Evolutionary conservation across 1,140 invertebrate species (phyloP).

Genomic region (Centruroides sculpturatus): DNA sequence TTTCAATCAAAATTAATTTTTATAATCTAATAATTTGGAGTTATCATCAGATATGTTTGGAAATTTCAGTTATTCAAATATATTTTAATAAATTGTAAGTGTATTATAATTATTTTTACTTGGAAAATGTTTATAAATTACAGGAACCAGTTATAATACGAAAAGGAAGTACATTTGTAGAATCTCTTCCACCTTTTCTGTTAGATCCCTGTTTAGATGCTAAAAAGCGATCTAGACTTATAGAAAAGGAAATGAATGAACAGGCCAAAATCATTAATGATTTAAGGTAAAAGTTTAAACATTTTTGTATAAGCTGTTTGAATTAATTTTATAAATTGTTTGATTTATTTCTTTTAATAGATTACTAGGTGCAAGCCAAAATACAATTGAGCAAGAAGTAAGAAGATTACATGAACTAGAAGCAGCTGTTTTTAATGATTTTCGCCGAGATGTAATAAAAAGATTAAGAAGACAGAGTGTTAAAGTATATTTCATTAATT

Average conservation of each 20-base stretch:
- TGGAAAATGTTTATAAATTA: not conserved
- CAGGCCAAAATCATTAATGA: conserved; percentile 88
- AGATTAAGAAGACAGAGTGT: conserved; percentile 71
- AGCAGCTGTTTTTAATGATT: conserved; percentile 69
- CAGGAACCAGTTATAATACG: conserved; percentile 24
- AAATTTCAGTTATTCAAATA: not conserved
- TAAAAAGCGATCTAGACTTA: conserved; percentile 76
- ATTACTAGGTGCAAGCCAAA: conserved; percentile 73
- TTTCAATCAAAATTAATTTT: not conserved
- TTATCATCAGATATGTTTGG: not conserved
- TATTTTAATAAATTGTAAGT: not conserved
- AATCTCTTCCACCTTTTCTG: conserved; percentile 58
- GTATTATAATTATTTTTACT: not conserved
- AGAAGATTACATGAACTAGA: conserved; percentile 78
- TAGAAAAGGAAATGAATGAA: conserved; percentile 94
- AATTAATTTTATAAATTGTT: too few species aligned
- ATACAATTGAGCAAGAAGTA: conserved; percentile 80
- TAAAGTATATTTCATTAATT: conserved; percentile 25
- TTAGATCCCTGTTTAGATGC: conserved; percentile 73
- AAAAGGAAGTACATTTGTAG: conserved; percentile 62
- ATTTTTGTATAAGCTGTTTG: not conserved
- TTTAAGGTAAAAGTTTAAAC: conserved; percentile 37
- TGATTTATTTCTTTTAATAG: conserved; percentile 14
- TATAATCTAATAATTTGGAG: not conserved
- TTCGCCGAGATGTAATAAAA: conserved; percentile 69